Evolutionary conservation across 2,888 invertebrate genomes (phyloP).

Genomic region (Tetheella fluctuosa): DNA sequence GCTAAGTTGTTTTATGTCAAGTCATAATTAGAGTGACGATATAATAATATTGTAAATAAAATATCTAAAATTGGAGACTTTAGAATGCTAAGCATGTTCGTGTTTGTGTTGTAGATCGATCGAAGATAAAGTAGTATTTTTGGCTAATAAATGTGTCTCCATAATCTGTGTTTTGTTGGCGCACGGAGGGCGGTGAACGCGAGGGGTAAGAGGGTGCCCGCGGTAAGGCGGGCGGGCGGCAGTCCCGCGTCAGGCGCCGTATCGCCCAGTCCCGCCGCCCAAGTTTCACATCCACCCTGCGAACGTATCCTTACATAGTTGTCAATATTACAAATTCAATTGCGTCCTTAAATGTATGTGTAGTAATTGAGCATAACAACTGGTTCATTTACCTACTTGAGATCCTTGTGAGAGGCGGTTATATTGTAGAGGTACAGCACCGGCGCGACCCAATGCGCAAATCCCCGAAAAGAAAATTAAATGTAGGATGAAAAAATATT

Average conservation of each 20-base stretch:
- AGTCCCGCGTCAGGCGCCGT: conserved; percentile 81
- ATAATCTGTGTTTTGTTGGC: conserved; percentile 80
- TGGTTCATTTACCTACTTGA: neutral
- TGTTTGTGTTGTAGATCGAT: conserved; percentile 66
- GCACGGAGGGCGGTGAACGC: conserved; percentile 55
- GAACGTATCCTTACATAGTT: conserved; percentile 37
- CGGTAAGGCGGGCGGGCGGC: conserved; percentile 64
- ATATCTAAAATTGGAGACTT: conserved; percentile 17
- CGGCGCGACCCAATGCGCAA: conserved; percentile 81
- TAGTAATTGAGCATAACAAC: conserved; percentile 16
- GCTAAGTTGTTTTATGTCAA: conserved; percentile 21
- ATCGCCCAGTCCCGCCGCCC: conserved; percentile 68
- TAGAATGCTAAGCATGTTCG: conserved; percentile 31
- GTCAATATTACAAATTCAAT: conserved; percentile 29
- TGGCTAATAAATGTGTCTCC: conserved; percentile 79
- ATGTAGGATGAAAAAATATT: conserved; percentile 54
- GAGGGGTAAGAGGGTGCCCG: conserved; percentile 52
- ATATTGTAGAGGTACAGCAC: conserved; percentile 22
- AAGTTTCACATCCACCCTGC: conserved; percentile 51
- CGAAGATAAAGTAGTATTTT: conserved; percentile 71
- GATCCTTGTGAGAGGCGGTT: neutral
- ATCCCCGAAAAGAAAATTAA: conserved; percentile 64
- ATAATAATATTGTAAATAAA: conserved; percentile 20
- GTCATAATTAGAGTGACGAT: conserved; percentile 13
- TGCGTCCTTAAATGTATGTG: conserved; percentile 1